Evolutionary conservation across 1,140 invertebrate genomes (phyloP).

Genomic region (Nephila pilipes): DNA sequence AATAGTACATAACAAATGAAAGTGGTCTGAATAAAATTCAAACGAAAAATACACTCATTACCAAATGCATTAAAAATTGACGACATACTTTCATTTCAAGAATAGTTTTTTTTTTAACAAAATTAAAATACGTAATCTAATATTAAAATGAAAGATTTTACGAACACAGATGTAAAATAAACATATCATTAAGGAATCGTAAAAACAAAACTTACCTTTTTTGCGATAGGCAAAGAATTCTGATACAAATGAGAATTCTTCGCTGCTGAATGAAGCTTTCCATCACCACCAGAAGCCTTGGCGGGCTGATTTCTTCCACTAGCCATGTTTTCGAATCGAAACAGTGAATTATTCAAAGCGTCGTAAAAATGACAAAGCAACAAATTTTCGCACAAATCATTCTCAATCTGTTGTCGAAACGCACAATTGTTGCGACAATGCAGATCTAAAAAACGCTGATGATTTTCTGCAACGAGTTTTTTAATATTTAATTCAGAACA

Average conservation of each 20-base stretch:
- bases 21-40: too few relatives aligned
- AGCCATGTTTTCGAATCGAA: conserved; percentile 7
- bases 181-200: neutral
- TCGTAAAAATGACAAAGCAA: neutral
- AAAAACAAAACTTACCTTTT: conserved; percentile 61
- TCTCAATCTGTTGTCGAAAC: neutral
- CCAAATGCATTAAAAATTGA: too few relatives aligned
- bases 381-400: neutral
- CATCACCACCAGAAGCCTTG: conserved; percentile 7
- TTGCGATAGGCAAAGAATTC: conserved; percentile 65
- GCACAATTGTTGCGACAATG: neutral
- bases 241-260: conserved; percentile 67
- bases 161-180: neutral
- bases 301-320: neutral
- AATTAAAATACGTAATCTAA: too few relatives aligned
- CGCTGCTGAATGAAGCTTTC: neutral
- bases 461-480: neutral
- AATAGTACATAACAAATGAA: too few relatives aligned
- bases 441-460: neutral
- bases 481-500: neutral
- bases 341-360: neutral
- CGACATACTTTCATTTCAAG: too few relatives aligned
- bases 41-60: too few relatives aligned
- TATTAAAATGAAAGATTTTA: too few relatives aligned
- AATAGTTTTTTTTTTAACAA: too few relatives aligned